These are phyloP conservation scores for Pica pica DNA, from an alignment of 2,113 vertebrate species.

Conservation along the genomic window DNA sequence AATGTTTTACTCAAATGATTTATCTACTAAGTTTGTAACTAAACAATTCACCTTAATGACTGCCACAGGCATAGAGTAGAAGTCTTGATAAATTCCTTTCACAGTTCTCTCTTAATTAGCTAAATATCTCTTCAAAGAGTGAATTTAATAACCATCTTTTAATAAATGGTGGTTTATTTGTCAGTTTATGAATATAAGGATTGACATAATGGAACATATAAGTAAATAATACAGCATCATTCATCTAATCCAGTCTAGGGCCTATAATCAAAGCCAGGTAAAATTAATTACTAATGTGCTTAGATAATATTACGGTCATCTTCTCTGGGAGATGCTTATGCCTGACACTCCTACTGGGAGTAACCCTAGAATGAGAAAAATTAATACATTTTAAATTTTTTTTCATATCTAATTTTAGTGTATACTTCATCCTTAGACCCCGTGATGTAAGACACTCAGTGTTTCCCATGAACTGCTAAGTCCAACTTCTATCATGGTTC, in stretches of 20 bases:
- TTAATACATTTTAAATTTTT: neutral
- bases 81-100: neutral
- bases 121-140: neutral
- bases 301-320: neutral
- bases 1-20: neutral
- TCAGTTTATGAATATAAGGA: neutral
- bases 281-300: neutral
- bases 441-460: neutral
- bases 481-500: neutral
- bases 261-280: neutral
- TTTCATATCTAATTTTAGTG: neutral
- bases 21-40: constrained; percentile 26
- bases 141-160: constrained; percentile 13
- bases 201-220: neutral
- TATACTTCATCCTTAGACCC: neutral
- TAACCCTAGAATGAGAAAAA: neutral
- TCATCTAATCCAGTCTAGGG: neutral
- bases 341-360: neutral
- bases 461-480: neutral
- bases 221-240: neutral
- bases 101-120: neutral
- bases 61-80: neutral
- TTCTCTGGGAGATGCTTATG: neutral
- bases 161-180: neutral
- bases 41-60: constrained; percentile 30